Percentiles rank a stretch among this genome's conserved stretches.
Conservation (phyloP, 1,140 invertebrate species). For the Aphelenchoides fujianensis region DNA sequence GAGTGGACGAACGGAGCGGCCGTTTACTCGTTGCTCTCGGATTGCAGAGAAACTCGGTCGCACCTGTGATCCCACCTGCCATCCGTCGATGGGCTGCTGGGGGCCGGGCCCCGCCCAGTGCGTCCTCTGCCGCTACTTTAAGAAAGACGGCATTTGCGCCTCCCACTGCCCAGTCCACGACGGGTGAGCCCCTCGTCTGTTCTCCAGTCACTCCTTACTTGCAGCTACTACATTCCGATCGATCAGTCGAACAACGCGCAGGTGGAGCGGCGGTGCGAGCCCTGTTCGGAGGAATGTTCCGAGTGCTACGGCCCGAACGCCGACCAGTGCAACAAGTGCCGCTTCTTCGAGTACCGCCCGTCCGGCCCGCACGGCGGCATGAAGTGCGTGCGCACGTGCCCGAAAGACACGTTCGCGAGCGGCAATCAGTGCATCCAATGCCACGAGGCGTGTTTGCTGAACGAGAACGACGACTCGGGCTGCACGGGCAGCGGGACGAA, state of each 20-base stretch:
- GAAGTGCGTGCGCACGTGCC: conserved; percentile 37
- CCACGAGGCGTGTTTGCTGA: conserved; percentile 28
- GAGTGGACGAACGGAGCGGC: neutral
- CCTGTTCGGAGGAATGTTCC: conserved; percentile 26
- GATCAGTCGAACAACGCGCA: neutral
- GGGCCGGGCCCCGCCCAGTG: conserved; percentile 35
- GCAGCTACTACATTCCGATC: conserved; percentile 2
- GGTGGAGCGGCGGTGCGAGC: neutral
- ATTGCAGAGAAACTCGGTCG: conserved; percentile 32
- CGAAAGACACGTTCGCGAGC: conserved; percentile 29
- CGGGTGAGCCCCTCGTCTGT: conserved; percentile 25
- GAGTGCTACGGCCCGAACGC: conserved; percentile 30
- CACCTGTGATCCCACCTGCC: conserved; percentile 36
- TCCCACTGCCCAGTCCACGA: conserved; percentile 33
- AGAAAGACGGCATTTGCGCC: conserved; percentile 29
- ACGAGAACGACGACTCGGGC: neutral
- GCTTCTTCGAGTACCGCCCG: conserved; percentile 18
- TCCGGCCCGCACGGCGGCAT: conserved; percentile 4
- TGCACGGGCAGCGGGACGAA: conserved; percentile 35
- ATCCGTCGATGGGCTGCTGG: conserved; percentile 43
- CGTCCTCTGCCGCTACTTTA: conserved; percentile 35
- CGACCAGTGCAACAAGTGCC: conserved; percentile 35
- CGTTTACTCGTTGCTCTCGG: conserved; percentile 13
- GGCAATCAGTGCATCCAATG: conserved; percentile 32
- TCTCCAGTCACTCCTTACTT: neutral